phyloP scores from a whole-genome alignment of 1,140 invertebrate genomes.

The Adoxophyes honmai region DNA sequence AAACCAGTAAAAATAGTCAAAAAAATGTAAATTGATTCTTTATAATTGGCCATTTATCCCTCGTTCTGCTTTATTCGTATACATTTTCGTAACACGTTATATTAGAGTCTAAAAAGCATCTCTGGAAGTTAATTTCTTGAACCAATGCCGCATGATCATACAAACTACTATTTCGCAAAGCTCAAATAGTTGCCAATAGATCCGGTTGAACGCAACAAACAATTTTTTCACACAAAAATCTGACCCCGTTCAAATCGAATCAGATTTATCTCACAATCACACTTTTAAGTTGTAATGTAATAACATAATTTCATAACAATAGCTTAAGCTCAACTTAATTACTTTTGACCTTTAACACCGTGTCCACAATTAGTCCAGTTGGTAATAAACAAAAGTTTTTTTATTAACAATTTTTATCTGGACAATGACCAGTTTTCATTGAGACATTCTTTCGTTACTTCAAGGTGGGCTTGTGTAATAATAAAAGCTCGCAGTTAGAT shows the following conservation, averaged over 20 bases:
- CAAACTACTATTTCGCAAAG: no score
- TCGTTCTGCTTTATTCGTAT: no score
- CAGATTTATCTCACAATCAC: background rate
- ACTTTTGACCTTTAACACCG: conserved; percentile 20
- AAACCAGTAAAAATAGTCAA: no score
- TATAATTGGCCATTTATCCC: no score
- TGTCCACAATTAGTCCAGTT: conserved; percentile 19
- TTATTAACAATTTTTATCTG: conserved; percentile 18
- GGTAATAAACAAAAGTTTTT: conserved; percentile 23
- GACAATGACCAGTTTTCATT: conserved; percentile 21
- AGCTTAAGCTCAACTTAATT: conserved; percentile 12
- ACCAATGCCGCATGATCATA: no score
- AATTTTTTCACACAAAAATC: background rate
- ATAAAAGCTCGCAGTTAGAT: no score
- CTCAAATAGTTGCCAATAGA: no score
- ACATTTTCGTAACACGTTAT: no score
- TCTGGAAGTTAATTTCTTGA: no score
- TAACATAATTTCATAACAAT: conserved; percentile 5
- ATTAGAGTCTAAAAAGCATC: no score
- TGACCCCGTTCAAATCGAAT: background rate
- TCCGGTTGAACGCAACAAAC: background rate
- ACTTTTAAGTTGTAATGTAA: background rate
- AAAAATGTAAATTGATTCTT: no score
- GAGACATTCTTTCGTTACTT: conserved; percentile 19
- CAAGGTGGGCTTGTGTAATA: conserved; percentile 17